phyloP scores from a whole-genome alignment of 1,140 invertebrate genomes.

The Phocides pigmalion region DNA sequence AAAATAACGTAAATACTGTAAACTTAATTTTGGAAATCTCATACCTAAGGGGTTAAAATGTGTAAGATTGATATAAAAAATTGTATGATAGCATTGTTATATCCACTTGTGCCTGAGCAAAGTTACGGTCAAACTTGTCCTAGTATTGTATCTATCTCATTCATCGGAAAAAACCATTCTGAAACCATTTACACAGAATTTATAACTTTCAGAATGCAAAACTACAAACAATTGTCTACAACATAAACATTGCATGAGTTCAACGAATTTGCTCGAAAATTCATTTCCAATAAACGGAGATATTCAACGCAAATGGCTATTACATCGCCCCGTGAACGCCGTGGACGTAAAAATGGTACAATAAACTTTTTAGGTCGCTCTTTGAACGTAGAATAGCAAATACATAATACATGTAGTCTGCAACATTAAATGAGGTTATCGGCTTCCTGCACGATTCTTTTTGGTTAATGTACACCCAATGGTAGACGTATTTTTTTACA shows the following conservation, averaged over 20 bases:
- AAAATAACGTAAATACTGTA: too few species aligned
- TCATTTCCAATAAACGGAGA: not conserved
- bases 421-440: conserved; percentile 1
- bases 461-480: too few species aligned
- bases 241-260: not conserved
- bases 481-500: too few species aligned
- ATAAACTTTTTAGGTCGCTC: conserved; percentile 5
- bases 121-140: too few species aligned
- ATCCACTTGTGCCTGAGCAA: too few species aligned
- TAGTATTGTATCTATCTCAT: too few species aligned
- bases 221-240: not conserved
- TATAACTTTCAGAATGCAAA: not conserved
- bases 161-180: too few species aligned
- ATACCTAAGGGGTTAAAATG: too few species aligned
- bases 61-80: too few species aligned
- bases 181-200: not conserved
- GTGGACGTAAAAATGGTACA: conserved; percentile 9
- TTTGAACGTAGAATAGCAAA: not conserved
- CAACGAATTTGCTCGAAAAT: not conserved
- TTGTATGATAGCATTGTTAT: too few species aligned
- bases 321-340: not conserved
- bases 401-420: conserved; percentile 9
- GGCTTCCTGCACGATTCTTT: not conserved
- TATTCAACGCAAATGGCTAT: conserved; percentile 1
- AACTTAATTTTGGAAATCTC: too few species aligned